A percentile compares a stretch with the other conserved stretches of the same genome.
These are phyloP conservation scores for Dicrurus megarhynchus DNA, from an alignment of 2,113 vertebrate species.

Conservation along the genomic window DNA sequence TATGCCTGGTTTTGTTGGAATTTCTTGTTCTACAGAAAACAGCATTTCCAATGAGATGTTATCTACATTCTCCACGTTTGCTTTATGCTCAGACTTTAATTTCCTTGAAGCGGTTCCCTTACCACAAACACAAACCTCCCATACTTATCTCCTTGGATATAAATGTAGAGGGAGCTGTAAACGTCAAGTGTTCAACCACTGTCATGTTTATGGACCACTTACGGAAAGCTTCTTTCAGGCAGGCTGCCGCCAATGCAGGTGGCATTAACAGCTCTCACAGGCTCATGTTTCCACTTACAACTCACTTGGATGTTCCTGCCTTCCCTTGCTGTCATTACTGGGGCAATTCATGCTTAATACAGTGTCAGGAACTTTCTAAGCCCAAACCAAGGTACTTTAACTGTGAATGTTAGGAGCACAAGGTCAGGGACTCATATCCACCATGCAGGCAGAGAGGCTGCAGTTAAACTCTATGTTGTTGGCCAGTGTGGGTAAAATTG, in stretches of 20 bases:
- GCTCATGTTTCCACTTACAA: constrained; percentile 14
- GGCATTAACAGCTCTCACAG: background rate
- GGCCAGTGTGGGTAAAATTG: background rate
- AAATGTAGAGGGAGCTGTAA: constrained; percentile 3
- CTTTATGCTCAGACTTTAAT: background rate
- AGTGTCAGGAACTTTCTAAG: background rate
- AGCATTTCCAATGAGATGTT: background rate
- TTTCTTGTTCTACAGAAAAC: constrained; percentile 15
- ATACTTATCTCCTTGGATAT: background rate
- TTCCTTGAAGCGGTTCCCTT: constrained; percentile 20
- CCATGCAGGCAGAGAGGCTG: background rate
- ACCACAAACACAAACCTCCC: background rate
- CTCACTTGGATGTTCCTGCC: background rate
- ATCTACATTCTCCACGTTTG: background rate
- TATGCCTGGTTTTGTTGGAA: constrained; percentile 8
- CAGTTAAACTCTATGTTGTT: background rate
- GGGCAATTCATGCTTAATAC: background rate
- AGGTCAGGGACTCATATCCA: background rate
- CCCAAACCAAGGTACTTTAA: background rate
- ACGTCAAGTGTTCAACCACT: background rate
- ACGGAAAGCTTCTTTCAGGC: constrained; percentile 34
- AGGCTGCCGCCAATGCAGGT: constrained; percentile 38
- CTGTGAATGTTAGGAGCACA: background rate
- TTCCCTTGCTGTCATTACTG: background rate
- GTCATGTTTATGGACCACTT: background rate